These are phyloP conservation scores for Cacoxenus indagator DNA, from an alignment of 2,888 invertebrate species.

Conservation along the genomic window DNA sequence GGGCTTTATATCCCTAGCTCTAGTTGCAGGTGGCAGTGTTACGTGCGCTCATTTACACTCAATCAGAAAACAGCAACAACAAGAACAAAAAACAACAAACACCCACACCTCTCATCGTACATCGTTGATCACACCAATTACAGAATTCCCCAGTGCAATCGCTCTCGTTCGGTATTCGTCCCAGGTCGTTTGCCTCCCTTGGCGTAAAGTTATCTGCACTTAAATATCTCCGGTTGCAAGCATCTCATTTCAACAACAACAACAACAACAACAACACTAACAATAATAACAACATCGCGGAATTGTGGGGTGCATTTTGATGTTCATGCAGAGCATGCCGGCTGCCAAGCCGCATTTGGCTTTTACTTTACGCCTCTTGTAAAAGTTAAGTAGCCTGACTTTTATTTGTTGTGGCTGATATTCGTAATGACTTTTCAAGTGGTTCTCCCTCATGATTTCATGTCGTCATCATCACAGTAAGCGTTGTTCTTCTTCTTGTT, in stretches of 20 bases:
- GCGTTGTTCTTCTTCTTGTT: slow-evolving; percentile 29
- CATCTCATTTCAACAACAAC: slow-evolving; percentile 53
- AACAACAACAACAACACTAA: too few relatives aligned
- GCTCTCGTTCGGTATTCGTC: neutral
- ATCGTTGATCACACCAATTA: neutral
- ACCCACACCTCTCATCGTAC: neutral
- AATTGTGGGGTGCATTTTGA: slow-evolving; percentile 41
- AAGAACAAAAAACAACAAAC: neutral
- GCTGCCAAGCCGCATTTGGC: neutral
- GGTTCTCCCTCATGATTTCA: slow-evolving; percentile 33
- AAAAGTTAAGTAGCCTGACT: slow-evolving; percentile 57
- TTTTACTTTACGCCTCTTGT: slow-evolving; percentile 12
- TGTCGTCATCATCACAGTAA: too few relatives aligned
- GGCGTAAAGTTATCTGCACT: slow-evolving; percentile 19
- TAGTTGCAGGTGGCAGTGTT: slow-evolving; percentile 24
- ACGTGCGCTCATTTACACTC: slow-evolving; percentile 13
- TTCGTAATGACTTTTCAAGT: slow-evolving; percentile 56
- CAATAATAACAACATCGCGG: too few relatives aligned
- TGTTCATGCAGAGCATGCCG: slow-evolving; percentile 11
- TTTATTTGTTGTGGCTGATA: slow-evolving; percentile 58
- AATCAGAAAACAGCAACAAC: neutral
- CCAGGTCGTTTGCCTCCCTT: neutral
- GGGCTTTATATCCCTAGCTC: slow-evolving; percentile 13
- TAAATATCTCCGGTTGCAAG: slow-evolving; percentile 31
- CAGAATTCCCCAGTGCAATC: slow-evolving; percentile 1